Evolutionary conservation across 1,140 invertebrate genomes (phyloP).

Genomic region (Temnothorax longispinosus): DNA sequence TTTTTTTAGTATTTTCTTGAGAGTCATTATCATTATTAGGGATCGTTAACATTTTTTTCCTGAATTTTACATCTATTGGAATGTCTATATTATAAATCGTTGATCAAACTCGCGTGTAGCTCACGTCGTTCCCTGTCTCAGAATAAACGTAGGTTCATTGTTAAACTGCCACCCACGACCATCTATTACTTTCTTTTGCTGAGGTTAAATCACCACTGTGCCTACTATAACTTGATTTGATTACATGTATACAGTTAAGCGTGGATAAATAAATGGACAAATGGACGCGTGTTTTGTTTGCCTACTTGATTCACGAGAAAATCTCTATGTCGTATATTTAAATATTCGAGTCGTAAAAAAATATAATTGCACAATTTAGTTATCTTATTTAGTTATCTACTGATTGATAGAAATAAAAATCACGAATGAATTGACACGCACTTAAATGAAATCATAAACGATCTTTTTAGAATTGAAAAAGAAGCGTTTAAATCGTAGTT

Average conservation of each 20-base stretch:
- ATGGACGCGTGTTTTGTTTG: slow-evolving; percentile 10
- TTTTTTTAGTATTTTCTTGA: no score
- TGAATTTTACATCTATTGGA: neutral
- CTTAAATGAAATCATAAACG: neutral
- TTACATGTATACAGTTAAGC: slow-evolving; percentile 68
- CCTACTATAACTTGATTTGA: slow-evolving; percentile 68
- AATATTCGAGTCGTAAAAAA: neutral
- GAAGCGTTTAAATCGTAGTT: neutral
- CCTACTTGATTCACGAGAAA: slow-evolving; percentile 35
- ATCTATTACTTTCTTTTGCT: slow-evolving; percentile 81
- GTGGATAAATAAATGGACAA: slow-evolving; percentile 68
- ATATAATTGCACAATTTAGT: neutral
- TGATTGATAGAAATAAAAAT: neutral
- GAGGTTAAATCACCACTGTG: slow-evolving; percentile 76
- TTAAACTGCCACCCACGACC: slow-evolving; percentile 79
- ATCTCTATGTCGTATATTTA: slow-evolving; percentile 72
- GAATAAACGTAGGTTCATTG: slow-evolving; percentile 73
- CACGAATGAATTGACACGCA: neutral
- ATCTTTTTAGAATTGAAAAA: neutral
- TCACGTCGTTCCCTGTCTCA: slow-evolving; percentile 37
- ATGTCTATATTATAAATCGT: slow-evolving; percentile 1
- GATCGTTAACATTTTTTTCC: neutral
- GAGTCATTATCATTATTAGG: no score
- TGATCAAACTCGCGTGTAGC: slow-evolving; percentile 59
- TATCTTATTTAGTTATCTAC: neutral